Conservation (phyloP, 2,797 vertebrate genomes). For the Pampus argenteus region DNA sequence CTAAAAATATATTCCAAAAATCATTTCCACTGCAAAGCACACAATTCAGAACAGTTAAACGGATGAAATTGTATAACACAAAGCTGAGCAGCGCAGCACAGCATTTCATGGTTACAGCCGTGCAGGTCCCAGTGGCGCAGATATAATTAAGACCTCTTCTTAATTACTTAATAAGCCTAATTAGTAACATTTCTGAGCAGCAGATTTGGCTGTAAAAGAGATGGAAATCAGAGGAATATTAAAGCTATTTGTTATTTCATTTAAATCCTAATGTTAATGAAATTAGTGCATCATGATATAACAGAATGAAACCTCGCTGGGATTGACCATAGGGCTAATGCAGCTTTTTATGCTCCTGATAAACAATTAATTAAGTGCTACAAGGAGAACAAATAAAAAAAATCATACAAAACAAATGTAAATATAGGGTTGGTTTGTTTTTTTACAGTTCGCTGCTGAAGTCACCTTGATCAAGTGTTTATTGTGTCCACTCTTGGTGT, state of each 20-base stretch:
- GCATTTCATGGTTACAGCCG: conserved; percentile 77
- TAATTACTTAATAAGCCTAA: conserved; percentile 87
- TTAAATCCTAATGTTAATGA: conserved; percentile 80
- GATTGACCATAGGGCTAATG: conserved; percentile 78
- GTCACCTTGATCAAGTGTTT: conserved; percentile 35
- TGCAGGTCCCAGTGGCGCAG: conserved; percentile 80
- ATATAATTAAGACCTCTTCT: conserved; percentile 87
- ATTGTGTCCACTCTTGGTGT: conserved; percentile 31
- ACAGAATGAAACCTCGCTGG: conserved; percentile 66
- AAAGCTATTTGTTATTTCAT: conserved; percentile 80
- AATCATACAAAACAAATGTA: conserved; percentile 37
- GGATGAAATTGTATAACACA: conserved; percentile 58
- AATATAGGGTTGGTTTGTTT: conserved; percentile 28
- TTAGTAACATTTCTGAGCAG: conserved; percentile 81
- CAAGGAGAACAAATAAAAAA: conserved; percentile 19
- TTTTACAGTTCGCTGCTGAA: conserved; percentile 12
- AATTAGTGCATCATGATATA: conserved; percentile 77
- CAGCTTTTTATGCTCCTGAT: conserved; percentile 60
- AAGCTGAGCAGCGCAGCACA: conserved; percentile 57
- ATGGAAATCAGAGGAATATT: conserved; percentile 78
- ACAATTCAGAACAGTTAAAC: conserved; percentile 47
- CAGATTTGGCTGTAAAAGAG: conserved; percentile 76
- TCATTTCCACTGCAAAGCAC: conserved; percentile 14
- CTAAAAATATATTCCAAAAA: conserved; percentile 40
- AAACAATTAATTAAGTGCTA: conserved; percentile 74